Percentiles rank a stretch among this genome's conserved stretches.
phyloP scores from a whole-genome alignment of 2,888 invertebrate genomes.

The Exephanes ischioxanthus region DNA sequence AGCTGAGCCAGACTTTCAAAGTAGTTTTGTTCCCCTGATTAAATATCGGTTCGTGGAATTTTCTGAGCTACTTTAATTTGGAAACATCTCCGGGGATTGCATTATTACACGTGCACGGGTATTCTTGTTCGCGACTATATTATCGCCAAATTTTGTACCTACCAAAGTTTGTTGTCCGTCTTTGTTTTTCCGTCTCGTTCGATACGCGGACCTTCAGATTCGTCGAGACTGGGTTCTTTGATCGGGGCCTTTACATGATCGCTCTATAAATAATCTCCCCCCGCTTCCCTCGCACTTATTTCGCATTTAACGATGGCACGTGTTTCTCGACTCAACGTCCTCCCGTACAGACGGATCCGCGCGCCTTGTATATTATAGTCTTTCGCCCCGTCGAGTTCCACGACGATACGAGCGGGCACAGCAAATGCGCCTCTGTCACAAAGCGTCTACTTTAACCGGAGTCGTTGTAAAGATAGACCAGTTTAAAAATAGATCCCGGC shows the following conservation, averaged over 20 bases:
- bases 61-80: background rate
- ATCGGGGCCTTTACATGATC: slow-evolving; percentile 26
- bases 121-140: background rate
- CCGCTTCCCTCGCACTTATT: background rate
- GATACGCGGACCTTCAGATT: too few relatives aligned
- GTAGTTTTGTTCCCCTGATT: background rate
- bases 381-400: background rate
- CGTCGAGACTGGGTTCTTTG: slow-evolving; percentile 13
- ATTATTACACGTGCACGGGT: background rate
- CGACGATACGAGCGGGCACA: slow-evolving; percentile 27
- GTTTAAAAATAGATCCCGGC: slow-evolving; percentile 60
- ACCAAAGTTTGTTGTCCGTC: background rate
- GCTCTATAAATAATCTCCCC: slow-evolving; percentile 57
- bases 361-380: slow-evolving; percentile 32
- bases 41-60: background rate
- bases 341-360: slow-evolving; percentile 54
- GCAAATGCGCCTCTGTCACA: slow-evolving; percentile 24
- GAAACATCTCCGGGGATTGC: background rate
- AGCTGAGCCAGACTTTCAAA: background rate
- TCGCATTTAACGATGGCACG: slow-evolving; percentile 57
- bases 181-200: background rate
- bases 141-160: background rate
- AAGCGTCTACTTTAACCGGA: slow-evolving; percentile 26
- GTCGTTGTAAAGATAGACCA: slow-evolving; percentile 47
- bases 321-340: slow-evolving; percentile 47